Evolutionary conservation across 35 echinoderm and acorn worm genomes (phyloP).

Genomic region (Acanthaster planci): DNA sequence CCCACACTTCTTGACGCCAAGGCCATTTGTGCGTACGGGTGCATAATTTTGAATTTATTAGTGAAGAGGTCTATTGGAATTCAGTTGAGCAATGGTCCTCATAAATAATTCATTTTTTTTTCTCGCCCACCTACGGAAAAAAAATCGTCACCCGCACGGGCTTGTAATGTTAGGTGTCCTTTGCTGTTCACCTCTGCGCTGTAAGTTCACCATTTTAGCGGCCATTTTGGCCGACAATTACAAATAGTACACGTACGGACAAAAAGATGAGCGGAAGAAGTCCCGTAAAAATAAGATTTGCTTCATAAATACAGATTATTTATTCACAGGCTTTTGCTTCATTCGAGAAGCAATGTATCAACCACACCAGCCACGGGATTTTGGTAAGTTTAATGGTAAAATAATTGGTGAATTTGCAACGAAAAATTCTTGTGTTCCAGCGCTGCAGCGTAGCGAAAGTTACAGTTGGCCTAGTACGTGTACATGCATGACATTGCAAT

Average conservation of each 20-base stretch:
- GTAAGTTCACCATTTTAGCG: too few relatives aligned
- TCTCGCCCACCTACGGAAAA: too few relatives aligned
- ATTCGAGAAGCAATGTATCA: not conserved
- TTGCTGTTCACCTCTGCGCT: too few relatives aligned
- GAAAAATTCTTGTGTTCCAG: not conserved
- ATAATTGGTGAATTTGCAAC: not conserved
- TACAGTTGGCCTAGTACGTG: not conserved
- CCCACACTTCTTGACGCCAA: too few relatives aligned
- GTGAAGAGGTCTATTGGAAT: too few relatives aligned
- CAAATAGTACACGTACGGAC: not conserved
- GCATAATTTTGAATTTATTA: too few relatives aligned
- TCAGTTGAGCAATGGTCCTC: too few relatives aligned
- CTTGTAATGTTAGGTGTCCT: too few relatives aligned
- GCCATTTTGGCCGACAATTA: not conserved
- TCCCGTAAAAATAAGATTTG: not conserved
- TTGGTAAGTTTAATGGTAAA: not conserved
- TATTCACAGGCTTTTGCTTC: not conserved
- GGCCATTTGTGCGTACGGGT: too few relatives aligned
- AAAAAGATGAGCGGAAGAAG: not conserved
- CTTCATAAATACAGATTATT: not conserved
- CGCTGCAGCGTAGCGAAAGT: not conserved
- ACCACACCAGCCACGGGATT: conserved; percentile 1
- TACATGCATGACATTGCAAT: not conserved
- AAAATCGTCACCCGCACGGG: too few relatives aligned
- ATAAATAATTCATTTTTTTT: too few relatives aligned